Evolutionary conservation across 2,888 invertebrate species (phyloP), one percentile per base, ranked within the genome.

Genomic region (Stramonita haemastoma): DNA sequence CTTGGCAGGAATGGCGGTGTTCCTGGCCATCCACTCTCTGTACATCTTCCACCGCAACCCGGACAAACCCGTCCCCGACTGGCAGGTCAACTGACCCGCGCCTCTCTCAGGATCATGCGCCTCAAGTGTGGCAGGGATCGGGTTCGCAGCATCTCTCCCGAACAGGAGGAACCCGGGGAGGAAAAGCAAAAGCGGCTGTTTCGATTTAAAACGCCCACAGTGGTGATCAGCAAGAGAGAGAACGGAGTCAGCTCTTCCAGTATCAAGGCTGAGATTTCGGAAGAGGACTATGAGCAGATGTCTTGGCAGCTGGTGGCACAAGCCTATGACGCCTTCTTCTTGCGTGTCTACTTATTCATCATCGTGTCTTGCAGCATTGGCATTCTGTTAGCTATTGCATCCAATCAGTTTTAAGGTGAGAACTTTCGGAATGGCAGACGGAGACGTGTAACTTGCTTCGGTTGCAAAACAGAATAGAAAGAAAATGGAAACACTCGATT

Each of bases 1-100:
- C n/a, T 34, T 91, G 90, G 89, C 90, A 2, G 90, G 87, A 2
- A 34, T 91, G 29, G 89, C 91, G 0, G 91, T 91, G 29, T 19
- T 90, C n/a, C 73, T 90, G n/a, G 83, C 90, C 86, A 91, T 90
- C 81, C 86, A 77, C 56, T 89, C 90, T 6, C 90, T 91, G 13
- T 60, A 89, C 77, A 56, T 91, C 46, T 89, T 87, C 70, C 87
- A 87, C 81, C 89, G 89, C 8, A 60, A 84, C 32, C 87, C 86
- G 26, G 87, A 89, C 36, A 60, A 73, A 81, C 87, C 85, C 34
- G 73, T 91, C 73, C 90, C 91, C 19, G 11, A 0, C 88, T 90
- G 86, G 88, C 73, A 87, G 70, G 79, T 34, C 66, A 36, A 26
- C 85, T 89, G 70, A 87, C 89, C 29, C 81, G 83, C 56, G 15